Base-by-base conservation (phyloP, 1,140 invertebrate genomes). In the Tetragnatha versicolor region DNA sequence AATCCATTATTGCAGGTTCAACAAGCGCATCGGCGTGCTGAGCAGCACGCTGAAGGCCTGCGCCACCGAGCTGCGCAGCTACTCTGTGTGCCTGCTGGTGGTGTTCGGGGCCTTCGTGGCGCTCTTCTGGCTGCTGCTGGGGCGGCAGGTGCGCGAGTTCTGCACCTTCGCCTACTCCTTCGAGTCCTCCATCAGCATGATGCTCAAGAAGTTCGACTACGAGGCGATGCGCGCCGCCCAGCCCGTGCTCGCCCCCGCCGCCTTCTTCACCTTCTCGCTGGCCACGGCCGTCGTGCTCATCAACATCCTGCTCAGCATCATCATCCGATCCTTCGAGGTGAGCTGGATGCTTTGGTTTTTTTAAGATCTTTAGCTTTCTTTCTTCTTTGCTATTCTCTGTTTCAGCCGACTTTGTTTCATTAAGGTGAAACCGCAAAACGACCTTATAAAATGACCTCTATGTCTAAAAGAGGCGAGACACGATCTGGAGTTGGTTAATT, bases 271-370 rank as follows among this genome's bases (percentile, higher is more conserved):
- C 27, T 89, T 87, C 80, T 86, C 88, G 25, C 73, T 89, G 0
- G 83, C 85, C 12, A 85, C 87, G 61, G 86, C 85, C n/a, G 87
- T 88, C 76, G 85, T 89, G 58, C 84, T 89, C 5, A 84, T 89
- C 61, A 89, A 89, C 81, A 88, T 89, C 82, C 86, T 89, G 80
- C 82, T 89, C 12, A 88, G 88, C 4, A 89, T 89, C 80, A 85
- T 89, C 39, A 87, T 88, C 47, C 84, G 87, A 37, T 84, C 86
- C 0, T 89, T 75, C 27, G 70, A 81, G 9, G n/a, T n/a, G n/a
- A n/a, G n/a, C n/a, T n/a, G n/a, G n/a, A n/a, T n/a, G n/a, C n/a
- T n/a, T n/a, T n/a, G n/a, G n/a, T n/a, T n/a, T n/a, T n/a, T n/a
- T n/a, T n/a, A n/a, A n/a, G n/a, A n/a, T n/a, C n/a, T n/a, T n/a